Evolutionary conservation across 2,797 vertebrate species (phyloP), one percentile per base, ranked within the genome.

Genomic region (Mastacembelus armatus): DNA sequence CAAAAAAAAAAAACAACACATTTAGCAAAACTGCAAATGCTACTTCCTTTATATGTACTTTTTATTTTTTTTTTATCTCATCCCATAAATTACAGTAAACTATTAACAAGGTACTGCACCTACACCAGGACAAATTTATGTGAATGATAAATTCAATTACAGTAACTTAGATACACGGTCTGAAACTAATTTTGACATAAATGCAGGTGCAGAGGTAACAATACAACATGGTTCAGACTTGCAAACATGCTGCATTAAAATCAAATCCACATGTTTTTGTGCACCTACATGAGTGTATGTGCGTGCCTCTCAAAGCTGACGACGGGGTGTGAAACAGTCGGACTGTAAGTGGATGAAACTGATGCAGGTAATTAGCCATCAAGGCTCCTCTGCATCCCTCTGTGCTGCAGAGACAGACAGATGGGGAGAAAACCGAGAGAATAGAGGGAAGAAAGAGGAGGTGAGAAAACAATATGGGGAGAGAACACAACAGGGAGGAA

Each of bases 341-440:
- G 2, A 10, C 48, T 65, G 55, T 74, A 60, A 67, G 58, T 77
- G 71, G 63, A 66, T 72, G 81, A 62, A 80, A 78, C 38, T 75
- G 74, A 72, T 78, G 74, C 71, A 75, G 74, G 71, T 73, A 68
- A 84, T 80, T 72, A 78, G 69, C 29, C 64, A 29, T 51, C 7
- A 42, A 56, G 48, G 47, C 27, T 55, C 62, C 48, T 62, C 60
- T 26, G 43, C 60, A 38, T 52, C 51, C 21, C 29, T 56, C 36
- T 14, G 43, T 35, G 26, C 52, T 55, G 50, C 65, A n/a, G 70
- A 15, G 51, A 27, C 1, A 4, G 24, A 35, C 19, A 40, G 47
- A 71, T 15, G 51, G 14, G 35, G 35, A 4, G 16, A 27, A 21
- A 16, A 24, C 14, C 15, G 5, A 1, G 3, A 38, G 10, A 15